phyloP scores from a whole-genome alignment of 2,797 vertebrate species.

The Carapus acus region DNA sequence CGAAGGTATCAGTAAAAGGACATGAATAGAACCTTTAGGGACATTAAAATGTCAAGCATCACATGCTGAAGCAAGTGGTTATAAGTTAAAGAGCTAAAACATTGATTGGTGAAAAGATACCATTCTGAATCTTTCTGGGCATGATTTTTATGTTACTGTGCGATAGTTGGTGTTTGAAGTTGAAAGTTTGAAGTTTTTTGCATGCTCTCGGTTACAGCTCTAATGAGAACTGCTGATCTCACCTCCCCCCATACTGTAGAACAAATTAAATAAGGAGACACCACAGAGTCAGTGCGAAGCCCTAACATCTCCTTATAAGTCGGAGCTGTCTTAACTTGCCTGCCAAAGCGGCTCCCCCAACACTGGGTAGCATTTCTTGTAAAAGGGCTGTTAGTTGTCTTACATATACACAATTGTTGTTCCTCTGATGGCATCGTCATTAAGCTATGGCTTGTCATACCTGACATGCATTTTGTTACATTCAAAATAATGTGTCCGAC shows the following conservation, averaged over 20 bases:
- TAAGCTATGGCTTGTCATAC: not conserved
- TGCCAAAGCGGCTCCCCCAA: constrained; percentile 51
- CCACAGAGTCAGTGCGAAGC: constrained; percentile 30
- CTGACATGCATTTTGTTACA: constrained; percentile 1
- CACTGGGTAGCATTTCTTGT: constrained; percentile 31
- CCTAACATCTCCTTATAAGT: constrained; percentile 68
- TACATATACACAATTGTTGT: constrained; percentile 33
- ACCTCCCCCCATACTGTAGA: constrained; percentile 28
- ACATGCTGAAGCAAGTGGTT: too few relatives aligned
- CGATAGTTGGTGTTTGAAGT: too few relatives aligned
- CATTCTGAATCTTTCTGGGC: too few relatives aligned
- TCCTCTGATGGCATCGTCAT: constrained; percentile 29
- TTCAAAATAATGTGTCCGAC: too few relatives aligned
- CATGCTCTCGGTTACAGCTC: not conserved
- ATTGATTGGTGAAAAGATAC: too few relatives aligned
- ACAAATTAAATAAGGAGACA: constrained; percentile 30
- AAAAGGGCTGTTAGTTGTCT: constrained; percentile 29
- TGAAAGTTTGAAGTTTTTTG: not conserved
- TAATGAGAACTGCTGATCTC: constrained; percentile 28
- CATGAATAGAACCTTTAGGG: too few relatives aligned
- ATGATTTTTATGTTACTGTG: constrained; percentile 1
- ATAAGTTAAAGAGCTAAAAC: too few relatives aligned
- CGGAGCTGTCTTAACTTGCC: constrained; percentile 43
- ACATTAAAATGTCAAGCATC: too few relatives aligned
- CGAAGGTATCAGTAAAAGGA: too few relatives aligned